Conservation (phyloP, 2,113 vertebrate genomes). For the Mixornis gularis region DNA sequence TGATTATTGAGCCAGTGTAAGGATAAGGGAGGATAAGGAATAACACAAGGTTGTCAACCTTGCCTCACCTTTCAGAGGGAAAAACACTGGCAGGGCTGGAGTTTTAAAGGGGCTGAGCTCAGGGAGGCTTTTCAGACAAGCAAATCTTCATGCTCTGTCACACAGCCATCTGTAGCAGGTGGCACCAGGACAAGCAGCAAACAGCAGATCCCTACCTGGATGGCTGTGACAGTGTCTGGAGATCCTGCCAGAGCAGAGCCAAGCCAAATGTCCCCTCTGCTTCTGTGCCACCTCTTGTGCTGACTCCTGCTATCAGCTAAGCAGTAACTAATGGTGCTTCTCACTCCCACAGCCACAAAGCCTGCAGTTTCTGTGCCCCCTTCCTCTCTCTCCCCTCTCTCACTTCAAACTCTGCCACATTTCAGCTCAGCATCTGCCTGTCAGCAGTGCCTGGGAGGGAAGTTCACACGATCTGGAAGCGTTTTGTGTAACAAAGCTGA, state of each 20-base stretch:
- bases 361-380: background rate
- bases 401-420: background rate
- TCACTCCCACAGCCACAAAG: background rate
- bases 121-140: background rate
- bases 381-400: background rate
- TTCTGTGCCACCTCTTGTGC: background rate
- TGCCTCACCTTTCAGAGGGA: background rate
- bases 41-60: rapidly evolving
- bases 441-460: constrained; percentile 9
- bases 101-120: background rate
- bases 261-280: background rate
- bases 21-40: background rate
- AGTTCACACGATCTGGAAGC: background rate
- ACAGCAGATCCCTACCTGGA: background rate
- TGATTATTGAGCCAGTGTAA: background rate
- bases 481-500: background rate
- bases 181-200: background rate
- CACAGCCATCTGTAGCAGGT: background rate
- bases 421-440: constrained; percentile 52
- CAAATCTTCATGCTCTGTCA: background rate
- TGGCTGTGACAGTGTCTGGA: background rate
- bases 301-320: background rate
- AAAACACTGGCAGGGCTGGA: background rate
- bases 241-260: background rate
- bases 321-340: background rate